Percentiles rank a stretch among this genome's conserved stretches.
Conservation (phyloP, 2,797 vertebrate genomes). For the Poeciliopsis infans region DNA sequence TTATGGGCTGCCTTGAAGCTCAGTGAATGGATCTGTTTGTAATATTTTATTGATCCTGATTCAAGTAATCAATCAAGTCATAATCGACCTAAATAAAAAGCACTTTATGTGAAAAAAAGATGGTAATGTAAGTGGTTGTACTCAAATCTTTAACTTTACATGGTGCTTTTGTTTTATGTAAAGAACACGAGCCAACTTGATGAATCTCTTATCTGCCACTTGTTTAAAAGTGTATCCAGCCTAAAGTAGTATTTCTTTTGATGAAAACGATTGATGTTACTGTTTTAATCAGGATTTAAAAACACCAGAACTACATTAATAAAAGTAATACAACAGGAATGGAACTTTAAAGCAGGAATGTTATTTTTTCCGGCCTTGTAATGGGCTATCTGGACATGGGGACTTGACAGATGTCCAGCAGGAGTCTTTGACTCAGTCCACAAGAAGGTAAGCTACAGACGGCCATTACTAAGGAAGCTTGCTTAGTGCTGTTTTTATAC, state of each 20-base stretch:
- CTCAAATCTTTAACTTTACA: constrained; percentile 38
- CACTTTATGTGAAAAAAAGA: constrained; percentile 51
- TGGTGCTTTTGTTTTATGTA: constrained; percentile 41
- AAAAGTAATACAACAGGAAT: background rate
- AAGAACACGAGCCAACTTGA: background rate
- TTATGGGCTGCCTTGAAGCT: constrained; percentile 10
- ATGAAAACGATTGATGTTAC: background rate
- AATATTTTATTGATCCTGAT: constrained; percentile 61
- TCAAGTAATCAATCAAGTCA: constrained; percentile 58
- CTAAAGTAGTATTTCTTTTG: background rate
- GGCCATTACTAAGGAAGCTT: background rate
- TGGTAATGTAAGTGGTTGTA: constrained; percentile 19
- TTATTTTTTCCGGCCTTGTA: background rate
- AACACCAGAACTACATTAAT: background rate
- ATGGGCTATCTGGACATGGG: background rate
- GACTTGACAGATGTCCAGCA: background rate
- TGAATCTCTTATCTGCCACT: background rate
- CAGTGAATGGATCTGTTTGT: constrained; percentile 59
- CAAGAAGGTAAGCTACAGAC: background rate
- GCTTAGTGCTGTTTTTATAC: background rate
- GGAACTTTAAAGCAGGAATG: background rate
- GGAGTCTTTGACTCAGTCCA: background rate
- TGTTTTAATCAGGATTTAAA: background rate
- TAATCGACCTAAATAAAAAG: constrained; percentile 72
- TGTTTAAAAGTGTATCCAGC: background rate